Conservation (phyloP, 2,113 vertebrate genomes). For the Dicaeum eximium region DNA sequence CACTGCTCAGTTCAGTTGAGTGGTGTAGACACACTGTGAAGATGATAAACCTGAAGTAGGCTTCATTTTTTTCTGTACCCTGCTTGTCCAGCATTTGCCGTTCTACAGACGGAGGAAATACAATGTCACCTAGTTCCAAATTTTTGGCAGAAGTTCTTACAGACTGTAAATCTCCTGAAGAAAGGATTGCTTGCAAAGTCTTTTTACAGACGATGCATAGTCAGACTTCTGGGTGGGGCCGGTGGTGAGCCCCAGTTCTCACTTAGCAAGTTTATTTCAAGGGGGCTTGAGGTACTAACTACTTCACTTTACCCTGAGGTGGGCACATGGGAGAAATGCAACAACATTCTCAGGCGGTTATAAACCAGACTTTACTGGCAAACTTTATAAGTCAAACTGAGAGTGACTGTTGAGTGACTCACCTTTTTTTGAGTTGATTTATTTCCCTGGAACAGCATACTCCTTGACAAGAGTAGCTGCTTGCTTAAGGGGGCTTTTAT, state of each 20-base stretch:
- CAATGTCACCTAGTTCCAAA: neutral
- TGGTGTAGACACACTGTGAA: neutral
- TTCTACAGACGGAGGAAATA: neutral
- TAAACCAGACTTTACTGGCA: neutral
- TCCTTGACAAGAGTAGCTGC: neutral
- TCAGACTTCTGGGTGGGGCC: neutral
- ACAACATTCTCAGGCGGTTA: neutral
- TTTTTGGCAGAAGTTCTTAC: neutral
- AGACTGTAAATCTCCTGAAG: neutral
- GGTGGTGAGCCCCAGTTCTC: neutral
- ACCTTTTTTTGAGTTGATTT: neutral
- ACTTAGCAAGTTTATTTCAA: neutral
- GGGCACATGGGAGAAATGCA: fast-evolving
- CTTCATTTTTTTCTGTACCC: neutral
- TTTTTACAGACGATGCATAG: neutral
- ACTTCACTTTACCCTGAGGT: neutral
- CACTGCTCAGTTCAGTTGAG: neutral
- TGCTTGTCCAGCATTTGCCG: neutral
- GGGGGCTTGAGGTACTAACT: neutral
- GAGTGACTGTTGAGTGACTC: neutral
- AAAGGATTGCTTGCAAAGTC: neutral
- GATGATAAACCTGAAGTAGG: neutral
- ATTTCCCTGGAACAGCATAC: neutral
- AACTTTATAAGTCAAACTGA: neutral
- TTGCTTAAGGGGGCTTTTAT: neutral